Base-by-base conservation (phyloP, 2,797 vertebrate genomes). In the Pangasius djambal region DNA sequence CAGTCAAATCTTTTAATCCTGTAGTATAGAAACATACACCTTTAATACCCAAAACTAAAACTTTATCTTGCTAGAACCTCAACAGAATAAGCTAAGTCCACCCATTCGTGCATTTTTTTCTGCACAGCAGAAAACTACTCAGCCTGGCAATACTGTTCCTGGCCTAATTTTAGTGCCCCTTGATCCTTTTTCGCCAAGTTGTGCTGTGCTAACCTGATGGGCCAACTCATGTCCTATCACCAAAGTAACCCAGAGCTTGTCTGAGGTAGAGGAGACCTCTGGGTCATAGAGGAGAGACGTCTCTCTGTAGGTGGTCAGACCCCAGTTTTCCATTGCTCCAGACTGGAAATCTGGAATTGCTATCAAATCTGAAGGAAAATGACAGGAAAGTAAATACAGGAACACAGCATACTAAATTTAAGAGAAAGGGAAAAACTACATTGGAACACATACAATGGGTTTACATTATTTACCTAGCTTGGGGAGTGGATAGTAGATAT, bases 291-390 rank as follows among this genome's bases (percentile, higher is more conserved):
- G 95, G 40, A 97, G 94, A 86, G 96, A 96, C 0, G 95, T 97
- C 92, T 97, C 96, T 91, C 94, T 94, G 89, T 96, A 97, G 31
- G 96, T 97, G 88, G 95, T 96, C 91, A 97, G 94, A 88, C 96
- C 97, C 97, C 97, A 97, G 93, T 97, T 97, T 92, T 97, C 96
- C 97, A 97, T 97, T 0, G 96, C 97, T 72, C 96, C 97, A 0
- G 92, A 86, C 93, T 94, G 89, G 88, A 97, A 97, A 88, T 97
- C 96, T 83, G 97, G 96, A 89, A 97, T 96, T 12, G 96, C 97
- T 91, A 97, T 93, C 65, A 97, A 93, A 93, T 97, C 97, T 97
- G 92, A 92, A 59, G 89, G 86, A 92, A n/a, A 48, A 0, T 28
- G 78, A 82, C 1, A 83, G 34, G n/a, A 67, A 3, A 78, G 20